phyloP scores from a whole-genome alignment of 2,113 vertebrate genomes.

The Hoplias malabaricus region DNA sequence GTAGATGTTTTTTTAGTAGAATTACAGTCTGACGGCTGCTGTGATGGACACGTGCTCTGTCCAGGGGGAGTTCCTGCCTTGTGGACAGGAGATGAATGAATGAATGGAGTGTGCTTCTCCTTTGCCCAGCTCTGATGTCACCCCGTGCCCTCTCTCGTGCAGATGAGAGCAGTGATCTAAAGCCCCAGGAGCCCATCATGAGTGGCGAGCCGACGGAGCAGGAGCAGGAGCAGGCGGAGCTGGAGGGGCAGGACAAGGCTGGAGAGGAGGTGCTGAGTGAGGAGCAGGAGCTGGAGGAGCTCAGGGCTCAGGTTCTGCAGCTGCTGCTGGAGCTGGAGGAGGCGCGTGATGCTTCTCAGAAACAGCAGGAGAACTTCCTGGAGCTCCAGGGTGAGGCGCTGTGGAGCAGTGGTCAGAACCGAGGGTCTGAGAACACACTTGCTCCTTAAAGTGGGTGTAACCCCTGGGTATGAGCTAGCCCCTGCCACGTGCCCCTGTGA shows the following conservation, averaged over 20 bases:
- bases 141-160: not conserved
- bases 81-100: no score
- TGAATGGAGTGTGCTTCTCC: no score
- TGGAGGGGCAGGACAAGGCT: constrained; percentile 54
- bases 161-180: constrained; percentile 71
- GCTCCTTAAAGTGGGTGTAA: no score
- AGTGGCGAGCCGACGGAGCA: constrained; percentile 68
- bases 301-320: constrained; percentile 82
- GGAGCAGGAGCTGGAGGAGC: constrained; percentile 81
- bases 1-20: no score
- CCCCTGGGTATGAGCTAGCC: no score
- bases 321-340: constrained; percentile 86
- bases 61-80: no score
- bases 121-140: no score
- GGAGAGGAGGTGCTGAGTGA: constrained; percentile 71
- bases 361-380: constrained; percentile 82
- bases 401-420: not conserved
- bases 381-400: constrained; percentile 84
- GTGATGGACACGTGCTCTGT: no score
- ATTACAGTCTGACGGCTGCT: no score
- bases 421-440: no score
- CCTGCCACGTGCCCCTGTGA: no score
- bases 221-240: constrained; percentile 62
- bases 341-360: constrained; percentile 77
- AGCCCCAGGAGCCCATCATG: constrained; percentile 65